These are phyloP conservation scores for Phaetusa simplex DNA, from an alignment of 2,113 vertebrate species.

Conservation along the genomic window DNA sequence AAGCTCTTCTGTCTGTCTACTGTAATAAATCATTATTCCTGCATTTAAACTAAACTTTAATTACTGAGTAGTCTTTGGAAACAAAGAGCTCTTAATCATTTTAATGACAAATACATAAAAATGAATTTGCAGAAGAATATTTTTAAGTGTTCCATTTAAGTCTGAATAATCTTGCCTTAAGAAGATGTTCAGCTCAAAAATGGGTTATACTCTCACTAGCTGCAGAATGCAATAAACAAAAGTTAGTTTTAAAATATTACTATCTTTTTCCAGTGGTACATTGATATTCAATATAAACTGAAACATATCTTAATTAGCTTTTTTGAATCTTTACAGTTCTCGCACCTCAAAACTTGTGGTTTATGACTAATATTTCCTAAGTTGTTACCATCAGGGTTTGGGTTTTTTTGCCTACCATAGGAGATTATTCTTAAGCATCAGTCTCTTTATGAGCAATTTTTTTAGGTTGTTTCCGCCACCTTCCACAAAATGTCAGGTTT, in stretches of 20 bases:
- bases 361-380: neutral
- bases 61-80: neutral
- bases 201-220: neutral
- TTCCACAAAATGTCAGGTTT: neutral
- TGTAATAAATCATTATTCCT: neutral
- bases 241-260: neutral
- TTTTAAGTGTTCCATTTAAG: neutral
- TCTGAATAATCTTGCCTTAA: neutral
- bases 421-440: neutral
- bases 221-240: neutral
- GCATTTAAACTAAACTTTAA: neutral
- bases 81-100: neutral
- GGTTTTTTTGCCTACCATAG: neutral
- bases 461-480: neutral
- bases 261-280: neutral
- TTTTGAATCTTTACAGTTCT: neutral
- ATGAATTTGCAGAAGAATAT: neutral
- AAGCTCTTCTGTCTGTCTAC: neutral
- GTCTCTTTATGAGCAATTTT: neutral
- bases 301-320: neutral
- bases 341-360: neutral
- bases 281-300: neutral
- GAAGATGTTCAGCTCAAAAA: neutral
- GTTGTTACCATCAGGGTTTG: neutral
- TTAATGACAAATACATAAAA: neutral